These are phyloP conservation scores for Carabus problematicus DNA, from an alignment of 2,888 invertebrate species.

Conservation along the genomic window DNA sequence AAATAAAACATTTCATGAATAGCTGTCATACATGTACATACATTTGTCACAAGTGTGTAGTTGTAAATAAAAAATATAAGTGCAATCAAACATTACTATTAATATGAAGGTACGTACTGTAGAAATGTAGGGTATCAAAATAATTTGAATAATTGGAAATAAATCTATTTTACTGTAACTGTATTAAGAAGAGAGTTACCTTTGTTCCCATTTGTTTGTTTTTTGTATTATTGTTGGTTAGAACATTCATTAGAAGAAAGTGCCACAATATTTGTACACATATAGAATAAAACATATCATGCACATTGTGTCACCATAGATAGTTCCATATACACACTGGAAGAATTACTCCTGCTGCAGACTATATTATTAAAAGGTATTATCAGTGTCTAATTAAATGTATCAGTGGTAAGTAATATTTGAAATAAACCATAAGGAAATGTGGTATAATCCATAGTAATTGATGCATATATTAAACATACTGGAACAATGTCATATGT, in stretches of 20 bases:
- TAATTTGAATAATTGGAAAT: neutral
- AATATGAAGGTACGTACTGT: neutral
- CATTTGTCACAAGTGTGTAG: neutral
- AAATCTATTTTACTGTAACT: neutral
- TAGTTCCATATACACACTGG: neutral
- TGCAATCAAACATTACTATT: neutral
- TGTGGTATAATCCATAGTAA: neutral
- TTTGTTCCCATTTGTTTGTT: constrained; percentile 8
- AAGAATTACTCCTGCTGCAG: too few relatives aligned
- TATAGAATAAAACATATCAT: constrained; percentile 2
- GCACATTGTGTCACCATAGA: constrained; percentile 7
- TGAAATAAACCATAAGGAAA: too few relatives aligned
- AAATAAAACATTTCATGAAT: constrained; percentile 24
- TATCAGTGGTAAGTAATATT: too few relatives aligned
- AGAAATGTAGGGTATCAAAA: neutral
- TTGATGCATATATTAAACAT: neutral
- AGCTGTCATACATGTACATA: too few relatives aligned
- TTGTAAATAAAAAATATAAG: neutral
- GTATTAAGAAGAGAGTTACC: constrained; percentile 10
- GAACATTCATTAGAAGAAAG: neutral
- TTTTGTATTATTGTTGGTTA: constrained; percentile 13
- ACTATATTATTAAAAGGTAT: too few relatives aligned
- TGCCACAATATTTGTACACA: neutral
- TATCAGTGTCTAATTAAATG: too few relatives aligned
- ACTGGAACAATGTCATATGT: constrained; percentile 1